Evolutionary conservation across 1,140 invertebrate species (phyloP), one percentile per base, ranked within the genome.

Genomic region (Heliconius melpomene): DNA sequence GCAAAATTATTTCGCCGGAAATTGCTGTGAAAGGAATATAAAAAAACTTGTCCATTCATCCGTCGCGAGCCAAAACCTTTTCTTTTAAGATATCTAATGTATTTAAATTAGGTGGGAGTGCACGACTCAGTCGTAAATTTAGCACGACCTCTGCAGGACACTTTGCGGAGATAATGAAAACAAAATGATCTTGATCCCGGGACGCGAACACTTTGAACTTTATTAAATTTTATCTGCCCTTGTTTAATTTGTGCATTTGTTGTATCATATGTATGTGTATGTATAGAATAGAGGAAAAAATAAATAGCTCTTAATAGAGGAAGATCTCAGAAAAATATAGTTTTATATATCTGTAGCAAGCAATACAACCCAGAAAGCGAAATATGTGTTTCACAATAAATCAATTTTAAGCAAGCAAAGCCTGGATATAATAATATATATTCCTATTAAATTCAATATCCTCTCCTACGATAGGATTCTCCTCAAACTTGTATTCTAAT

Each of bases 111-210:
- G 84, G 81, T 78, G 32, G 50, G 66, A 57, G 76, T 84, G 84
- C 82, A 81, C 82, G 76, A 79, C 78, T 77, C 50, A 70, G 75
- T 85, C 81, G 83, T 86, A 86, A 88, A 86, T 86, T 87, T 72
- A 75, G 54, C 71, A 73, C 80, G 79, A 75, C 79, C 79, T 77
- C 79, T 73, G 77, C 84, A 74, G 78, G 72, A 78, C 84, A 72
- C 83, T 88, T 78, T 75, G 81, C 60, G 73, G 79, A 84, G 86
- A 88, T 86, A 90, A 90, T 90, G 87, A 88, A 89, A 89, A 87
- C 78, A 87, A 89, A 90, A 88, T 86, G 84, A 85, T 83, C 85
- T 76, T 74, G 76, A 75, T 38, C 75, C 72, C 36, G 6, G 16
- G 72, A 66, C 75, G 78, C 79, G 73, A 79, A 83, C 77, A 82